phyloP scores from a whole-genome alignment of 30 jellyfish, hydroid and myxozoan species.

The Rhopilema esculentum region DNA sequence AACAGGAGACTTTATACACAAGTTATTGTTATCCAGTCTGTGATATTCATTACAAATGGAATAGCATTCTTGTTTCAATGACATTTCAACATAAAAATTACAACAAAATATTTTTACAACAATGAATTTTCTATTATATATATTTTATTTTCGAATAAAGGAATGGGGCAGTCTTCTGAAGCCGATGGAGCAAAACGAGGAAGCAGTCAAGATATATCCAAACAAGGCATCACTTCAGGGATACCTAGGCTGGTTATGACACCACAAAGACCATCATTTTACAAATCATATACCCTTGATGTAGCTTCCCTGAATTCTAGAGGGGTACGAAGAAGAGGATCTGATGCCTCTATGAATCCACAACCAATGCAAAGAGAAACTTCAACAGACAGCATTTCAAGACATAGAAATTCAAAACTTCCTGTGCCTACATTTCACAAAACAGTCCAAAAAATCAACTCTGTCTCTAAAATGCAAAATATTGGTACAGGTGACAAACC shows the following conservation, averaged over 20 bases:
- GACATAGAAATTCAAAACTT: conserved; percentile 2
- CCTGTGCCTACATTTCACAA: conserved; percentile 14
- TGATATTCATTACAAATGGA: too few relatives aligned
- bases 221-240: neutral
- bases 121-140: too few relatives aligned
- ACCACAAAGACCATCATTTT: conserved; percentile 20
- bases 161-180: neutral
- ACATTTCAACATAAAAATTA: too few relatives aligned
- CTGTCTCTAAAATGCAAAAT: neutral
- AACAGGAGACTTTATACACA: too few relatives aligned
- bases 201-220: neutral
- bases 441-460: neutral
- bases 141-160: neutral
- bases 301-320: neutral
- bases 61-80: too few relatives aligned
- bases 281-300: conserved; percentile 12
- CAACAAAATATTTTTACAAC: too few relatives aligned
- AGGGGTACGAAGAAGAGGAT: conserved; percentile 5
- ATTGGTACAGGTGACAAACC: neutral
- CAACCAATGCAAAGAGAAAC: neutral
- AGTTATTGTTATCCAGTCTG: too few relatives aligned
- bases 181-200: neutral
- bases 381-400: conserved; percentile 1
- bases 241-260: neutral
- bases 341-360: neutral